phyloP scores from a whole-genome alignment of 2,113 vertebrate species.

The Cervus canadensis region DNA sequence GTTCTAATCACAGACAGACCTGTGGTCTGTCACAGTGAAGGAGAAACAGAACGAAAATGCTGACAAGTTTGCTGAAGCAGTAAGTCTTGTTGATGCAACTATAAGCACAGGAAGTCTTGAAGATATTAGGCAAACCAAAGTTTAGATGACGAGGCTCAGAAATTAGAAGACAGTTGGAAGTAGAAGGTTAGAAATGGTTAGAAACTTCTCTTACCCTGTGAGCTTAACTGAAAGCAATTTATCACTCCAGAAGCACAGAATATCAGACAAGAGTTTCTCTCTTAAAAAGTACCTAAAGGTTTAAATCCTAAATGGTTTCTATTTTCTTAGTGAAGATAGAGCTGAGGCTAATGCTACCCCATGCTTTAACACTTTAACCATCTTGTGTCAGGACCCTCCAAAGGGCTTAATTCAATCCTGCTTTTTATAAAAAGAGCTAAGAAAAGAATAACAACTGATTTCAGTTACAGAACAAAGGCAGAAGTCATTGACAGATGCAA shows the following conservation, averaged over 20 bases:
- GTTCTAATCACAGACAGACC: too few species aligned
- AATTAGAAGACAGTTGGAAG: neutral
- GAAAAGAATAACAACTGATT: neutral
- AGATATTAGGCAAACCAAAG: neutral
- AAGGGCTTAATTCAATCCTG: neutral
- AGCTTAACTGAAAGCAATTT: slow-evolving; percentile 11
- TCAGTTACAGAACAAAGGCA: slow-evolving; percentile 18
- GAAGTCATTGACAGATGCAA: neutral
- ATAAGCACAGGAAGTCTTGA: neutral
- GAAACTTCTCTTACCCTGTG: neutral
- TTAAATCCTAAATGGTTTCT: slow-evolving; percentile 6
- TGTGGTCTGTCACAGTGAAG: neutral
- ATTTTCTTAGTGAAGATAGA: neutral
- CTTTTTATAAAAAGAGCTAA: neutral
- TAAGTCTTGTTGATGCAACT: neutral
- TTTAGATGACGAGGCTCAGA: neutral
- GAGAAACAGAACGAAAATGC: neutral
- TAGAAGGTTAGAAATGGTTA: neutral
- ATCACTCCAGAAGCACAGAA: neutral
- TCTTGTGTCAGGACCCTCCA: neutral
- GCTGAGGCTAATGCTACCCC: neutral
- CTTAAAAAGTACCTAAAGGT: neutral
- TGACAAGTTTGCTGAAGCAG: neutral
- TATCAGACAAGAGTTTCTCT: neutral
- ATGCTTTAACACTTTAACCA: neutral